Percentiles rank a stretch among this genome's conserved stretches.
phyloP scores from a whole-genome alignment of 2,113 vertebrate species.

The Natator depressus region DNA sequence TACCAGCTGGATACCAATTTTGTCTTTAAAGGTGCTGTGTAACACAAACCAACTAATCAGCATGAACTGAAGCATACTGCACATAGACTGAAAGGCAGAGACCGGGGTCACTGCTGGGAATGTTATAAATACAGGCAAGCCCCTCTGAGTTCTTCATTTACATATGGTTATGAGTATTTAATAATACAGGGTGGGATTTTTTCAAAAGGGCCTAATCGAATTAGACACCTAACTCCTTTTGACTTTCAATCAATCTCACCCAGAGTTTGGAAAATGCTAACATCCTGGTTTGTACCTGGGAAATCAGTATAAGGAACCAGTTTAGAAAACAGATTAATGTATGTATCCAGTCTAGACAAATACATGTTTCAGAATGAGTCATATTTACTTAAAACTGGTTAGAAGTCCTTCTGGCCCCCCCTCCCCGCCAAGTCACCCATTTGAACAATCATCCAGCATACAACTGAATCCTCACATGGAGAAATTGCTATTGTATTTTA shows the following conservation, averaged over 20 bases:
- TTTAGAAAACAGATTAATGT: background rate
- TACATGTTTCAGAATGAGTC: background rate
- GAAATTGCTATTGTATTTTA: background rate
- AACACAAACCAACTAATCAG: constrained; percentile 19
- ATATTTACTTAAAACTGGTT: background rate
- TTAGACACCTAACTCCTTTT: background rate
- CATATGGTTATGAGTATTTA: constrained; percentile 6
- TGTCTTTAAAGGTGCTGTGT: background rate
- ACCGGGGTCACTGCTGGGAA: background rate
- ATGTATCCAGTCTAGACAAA: background rate
- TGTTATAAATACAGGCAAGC: background rate
- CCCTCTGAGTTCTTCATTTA: background rate
- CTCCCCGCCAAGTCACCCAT: background rate
- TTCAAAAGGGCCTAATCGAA: background rate
- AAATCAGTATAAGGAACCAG: background rate
- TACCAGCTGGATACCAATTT: constrained; percentile 22
- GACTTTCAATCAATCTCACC: background rate
- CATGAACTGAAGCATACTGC: background rate
- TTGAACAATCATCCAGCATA: background rate
- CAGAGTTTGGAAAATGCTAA: background rate
- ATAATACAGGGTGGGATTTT: background rate
- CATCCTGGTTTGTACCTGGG: background rate
- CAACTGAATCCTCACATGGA: background rate
- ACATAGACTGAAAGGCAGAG: background rate
- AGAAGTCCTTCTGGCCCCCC: background rate